These are phyloP conservation scores for Holothuria glaberrima DNA, from an alignment of 35 echinoderm and acorn worm species.

Conservation along the genomic window DNA sequence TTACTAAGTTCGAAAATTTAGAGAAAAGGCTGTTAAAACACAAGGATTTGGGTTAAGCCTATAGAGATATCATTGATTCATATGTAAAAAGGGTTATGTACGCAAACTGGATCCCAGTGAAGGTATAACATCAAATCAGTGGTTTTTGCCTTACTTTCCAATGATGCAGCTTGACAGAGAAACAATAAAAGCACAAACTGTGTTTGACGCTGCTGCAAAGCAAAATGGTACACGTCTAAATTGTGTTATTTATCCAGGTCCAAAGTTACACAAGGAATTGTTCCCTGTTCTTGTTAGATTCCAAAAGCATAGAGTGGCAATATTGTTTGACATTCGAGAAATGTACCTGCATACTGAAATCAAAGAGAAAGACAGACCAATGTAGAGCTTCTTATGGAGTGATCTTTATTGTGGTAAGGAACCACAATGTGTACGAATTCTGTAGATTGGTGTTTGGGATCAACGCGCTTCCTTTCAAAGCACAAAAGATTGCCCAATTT, in stretches of 20 bases:
- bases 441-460: background rate
- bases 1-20: conserved; percentile 27
- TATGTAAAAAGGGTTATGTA: conserved; percentile 49
- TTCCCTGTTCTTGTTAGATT: conserved; percentile 36
- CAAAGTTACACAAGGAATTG: conserved; percentile 43
- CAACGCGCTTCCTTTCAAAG: background rate
- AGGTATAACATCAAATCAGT: background rate
- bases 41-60: background rate
- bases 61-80: conserved; percentile 24
- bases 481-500: background rate
- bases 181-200: conserved; percentile 47
- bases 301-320: conserved; percentile 6
- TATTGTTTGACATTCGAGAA: conserved; percentile 41
- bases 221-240: conserved; percentile 17
- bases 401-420: background rate
- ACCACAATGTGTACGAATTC: background rate
- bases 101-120: background rate
- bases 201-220: conserved; percentile 43
- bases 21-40: conserved; percentile 40
- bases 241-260: conserved; percentile 44
- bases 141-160: conserved; percentile 61
- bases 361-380: background rate
- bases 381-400: background rate
- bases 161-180: conserved; percentile 29
- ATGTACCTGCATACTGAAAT: conserved; percentile 27